A percentile compares a stretch with the other conserved stretches of the same genome.
These are phyloP conservation scores for Melieria omissa DNA, from an alignment of 2,888 invertebrate species.

Conservation along the genomic window DNA sequence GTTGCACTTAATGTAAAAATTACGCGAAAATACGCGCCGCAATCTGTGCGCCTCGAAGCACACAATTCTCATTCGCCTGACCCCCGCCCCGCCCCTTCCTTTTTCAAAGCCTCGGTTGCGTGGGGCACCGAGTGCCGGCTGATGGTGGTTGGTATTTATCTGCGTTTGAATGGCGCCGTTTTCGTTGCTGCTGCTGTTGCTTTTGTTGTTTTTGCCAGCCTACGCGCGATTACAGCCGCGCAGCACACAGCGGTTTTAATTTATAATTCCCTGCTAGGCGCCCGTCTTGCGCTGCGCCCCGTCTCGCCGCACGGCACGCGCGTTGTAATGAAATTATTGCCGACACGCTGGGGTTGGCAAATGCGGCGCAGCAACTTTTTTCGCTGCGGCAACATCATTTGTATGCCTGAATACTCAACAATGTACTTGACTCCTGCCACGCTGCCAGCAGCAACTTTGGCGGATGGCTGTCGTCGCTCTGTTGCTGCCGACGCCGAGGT, in stretches of 20 bases:
- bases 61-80: neutral
- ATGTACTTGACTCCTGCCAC: constrained; percentile 22
- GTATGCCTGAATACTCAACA: constrained; percentile 16
- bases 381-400: constrained; percentile 12
- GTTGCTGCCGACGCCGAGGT: too few relatives aligned
- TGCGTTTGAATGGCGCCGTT: neutral
- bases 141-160: neutral
- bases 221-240: constrained; percentile 5
- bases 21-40: constrained; percentile 9
- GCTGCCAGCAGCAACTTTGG: neutral
- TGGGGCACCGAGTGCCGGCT: too few relatives aligned
- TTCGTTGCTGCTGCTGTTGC: neutral
- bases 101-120: too few relatives aligned
- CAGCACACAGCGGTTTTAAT: constrained; percentile 23
- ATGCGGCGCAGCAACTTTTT: neutral
- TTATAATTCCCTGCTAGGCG: constrained; percentile 14
- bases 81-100: too few relatives aligned
- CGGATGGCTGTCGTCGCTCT: too few relatives aligned
- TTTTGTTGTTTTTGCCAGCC: neutral
- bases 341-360: neutral
- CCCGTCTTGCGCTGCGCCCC: neutral
- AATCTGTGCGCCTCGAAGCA: constrained; percentile 1
- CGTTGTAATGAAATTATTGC: constrained; percentile 27
- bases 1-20: constrained; percentile 28
- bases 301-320: neutral